Conservation (phyloP, 2,797 vertebrate species). For the Melanotaenia boesemani region DNA sequence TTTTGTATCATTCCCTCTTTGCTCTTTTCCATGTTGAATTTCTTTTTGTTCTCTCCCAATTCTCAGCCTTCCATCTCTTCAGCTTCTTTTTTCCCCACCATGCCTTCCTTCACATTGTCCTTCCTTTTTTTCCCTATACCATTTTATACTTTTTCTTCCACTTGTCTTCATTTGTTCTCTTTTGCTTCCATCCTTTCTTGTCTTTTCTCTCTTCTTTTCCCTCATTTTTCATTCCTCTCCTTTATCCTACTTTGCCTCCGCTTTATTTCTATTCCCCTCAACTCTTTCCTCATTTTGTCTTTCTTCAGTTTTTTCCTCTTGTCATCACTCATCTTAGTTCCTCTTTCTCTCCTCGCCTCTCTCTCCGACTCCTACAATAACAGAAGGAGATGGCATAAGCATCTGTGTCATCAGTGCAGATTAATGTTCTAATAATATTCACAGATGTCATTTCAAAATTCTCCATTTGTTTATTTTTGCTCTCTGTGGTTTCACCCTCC, state of each 20-base stretch:
- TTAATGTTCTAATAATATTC: constrained; percentile 79
- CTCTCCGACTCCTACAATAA: constrained; percentile 41
- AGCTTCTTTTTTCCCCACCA: background rate
- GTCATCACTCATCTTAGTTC: background rate
- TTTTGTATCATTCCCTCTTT: no score
- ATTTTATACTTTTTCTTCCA: background rate
- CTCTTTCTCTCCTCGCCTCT: constrained; percentile 8
- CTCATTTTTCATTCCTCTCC: no score
- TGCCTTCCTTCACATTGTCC: no score
- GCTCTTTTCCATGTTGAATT: background rate
- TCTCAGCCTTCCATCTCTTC: background rate
- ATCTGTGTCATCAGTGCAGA: constrained; percentile 75
- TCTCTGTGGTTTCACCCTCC: constrained; percentile 41
- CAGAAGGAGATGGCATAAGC: constrained; percentile 71
- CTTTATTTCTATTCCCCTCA: background rate
- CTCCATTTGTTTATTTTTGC: constrained; percentile 73
- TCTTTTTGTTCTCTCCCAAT: background rate
- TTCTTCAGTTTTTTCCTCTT: background rate
- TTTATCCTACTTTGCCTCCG: background rate
- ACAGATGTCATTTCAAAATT: constrained; percentile 76
- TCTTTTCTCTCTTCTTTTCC: background rate
- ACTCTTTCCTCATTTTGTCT: background rate
- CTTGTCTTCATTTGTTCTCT: background rate
- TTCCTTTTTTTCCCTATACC: no score
- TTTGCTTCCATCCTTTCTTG: background rate